phyloP scores from a whole-genome alignment of 2,797 vertebrate species.

The Remorina albescens region DNA sequence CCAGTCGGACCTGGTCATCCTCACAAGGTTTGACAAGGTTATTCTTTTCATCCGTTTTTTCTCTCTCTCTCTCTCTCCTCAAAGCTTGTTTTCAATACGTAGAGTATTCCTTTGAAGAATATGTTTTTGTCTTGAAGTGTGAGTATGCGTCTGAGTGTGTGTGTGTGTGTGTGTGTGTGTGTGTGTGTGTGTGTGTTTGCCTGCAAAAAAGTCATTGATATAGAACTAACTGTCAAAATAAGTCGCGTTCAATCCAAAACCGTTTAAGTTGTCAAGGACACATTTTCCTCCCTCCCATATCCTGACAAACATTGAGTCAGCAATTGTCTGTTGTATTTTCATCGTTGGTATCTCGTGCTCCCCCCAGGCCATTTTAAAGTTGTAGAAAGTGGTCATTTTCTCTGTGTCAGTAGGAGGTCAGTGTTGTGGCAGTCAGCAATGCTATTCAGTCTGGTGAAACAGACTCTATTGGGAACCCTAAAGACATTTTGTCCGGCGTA shows the following conservation, averaged over 20 bases:
- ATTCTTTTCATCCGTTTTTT: conserved; percentile 8
- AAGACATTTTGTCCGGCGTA: conserved; percentile 66
- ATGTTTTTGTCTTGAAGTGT: conserved; percentile 52
- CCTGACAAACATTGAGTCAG: conserved; percentile 81
- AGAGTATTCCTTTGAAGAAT: conserved; percentile 45
- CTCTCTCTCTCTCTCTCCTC: neutral
- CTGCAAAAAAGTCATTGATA: conserved; percentile 71
- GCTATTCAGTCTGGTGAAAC: conserved; percentile 66
- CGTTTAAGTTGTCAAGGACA: conserved; percentile 82
- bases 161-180: neutral
- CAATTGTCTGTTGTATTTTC: conserved; percentile 78
- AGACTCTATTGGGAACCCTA: conserved; percentile 67
- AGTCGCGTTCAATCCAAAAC: conserved; percentile 78
- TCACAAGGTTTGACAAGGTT: conserved; percentile 30
- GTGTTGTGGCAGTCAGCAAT: conserved; percentile 72
- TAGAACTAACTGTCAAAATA: conserved; percentile 80
- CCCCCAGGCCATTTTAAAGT: conserved; percentile 71
- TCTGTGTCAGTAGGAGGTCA: conserved; percentile 77
- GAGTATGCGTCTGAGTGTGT: conserved; percentile 6
- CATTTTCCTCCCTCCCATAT: conserved; percentile 73
- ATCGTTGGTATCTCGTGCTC: conserved; percentile 57
- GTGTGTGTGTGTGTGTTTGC: conserved; percentile 24
- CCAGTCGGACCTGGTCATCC: conserved; percentile 37
- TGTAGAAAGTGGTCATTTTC: conserved; percentile 81
- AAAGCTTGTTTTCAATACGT: conserved; percentile 40